phyloP scores from a whole-genome alignment of 2,113 vertebrate species.

The Laterallus jamaicensis region DNA sequence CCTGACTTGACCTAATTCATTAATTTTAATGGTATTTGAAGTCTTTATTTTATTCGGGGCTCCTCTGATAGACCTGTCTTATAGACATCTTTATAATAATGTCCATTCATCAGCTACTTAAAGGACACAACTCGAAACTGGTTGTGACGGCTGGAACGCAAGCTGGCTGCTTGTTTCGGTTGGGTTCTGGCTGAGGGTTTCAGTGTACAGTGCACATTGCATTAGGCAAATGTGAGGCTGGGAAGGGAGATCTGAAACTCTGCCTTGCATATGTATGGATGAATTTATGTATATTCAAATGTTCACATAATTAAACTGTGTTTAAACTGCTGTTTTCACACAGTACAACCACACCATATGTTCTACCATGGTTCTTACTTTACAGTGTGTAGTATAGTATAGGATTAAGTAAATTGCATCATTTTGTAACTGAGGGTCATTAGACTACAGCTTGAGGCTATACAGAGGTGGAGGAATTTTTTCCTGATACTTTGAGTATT shows the following conservation, averaged over 20 bases:
- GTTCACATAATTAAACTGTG: neutral
- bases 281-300: neutral
- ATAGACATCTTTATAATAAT: slow-evolving; percentile 33
- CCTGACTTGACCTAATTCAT: slow-evolving; percentile 58
- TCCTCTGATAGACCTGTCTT: slow-evolving; percentile 1
- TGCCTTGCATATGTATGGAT: neutral
- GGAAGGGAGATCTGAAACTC: neutral
- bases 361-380: neutral
- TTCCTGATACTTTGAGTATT: neutral
- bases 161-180: neutral
- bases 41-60: slow-evolving; percentile 15
- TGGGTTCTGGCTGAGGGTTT: neutral
- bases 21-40: slow-evolving; percentile 53
- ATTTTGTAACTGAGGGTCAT: neutral
- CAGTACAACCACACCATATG: neutral
- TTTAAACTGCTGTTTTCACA: neutral
- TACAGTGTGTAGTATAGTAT: neutral
- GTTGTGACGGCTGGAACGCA: neutral
- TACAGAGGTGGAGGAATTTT: neutral
- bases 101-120: slow-evolving; percentile 34
- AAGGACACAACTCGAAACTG: neutral
- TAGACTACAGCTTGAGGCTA: neutral
- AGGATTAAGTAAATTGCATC: neutral
- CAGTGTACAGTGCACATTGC: neutral
- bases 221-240: neutral